Conservation (phyloP, 2,113 vertebrate species). For the Malurus melanocephalus region DNA sequence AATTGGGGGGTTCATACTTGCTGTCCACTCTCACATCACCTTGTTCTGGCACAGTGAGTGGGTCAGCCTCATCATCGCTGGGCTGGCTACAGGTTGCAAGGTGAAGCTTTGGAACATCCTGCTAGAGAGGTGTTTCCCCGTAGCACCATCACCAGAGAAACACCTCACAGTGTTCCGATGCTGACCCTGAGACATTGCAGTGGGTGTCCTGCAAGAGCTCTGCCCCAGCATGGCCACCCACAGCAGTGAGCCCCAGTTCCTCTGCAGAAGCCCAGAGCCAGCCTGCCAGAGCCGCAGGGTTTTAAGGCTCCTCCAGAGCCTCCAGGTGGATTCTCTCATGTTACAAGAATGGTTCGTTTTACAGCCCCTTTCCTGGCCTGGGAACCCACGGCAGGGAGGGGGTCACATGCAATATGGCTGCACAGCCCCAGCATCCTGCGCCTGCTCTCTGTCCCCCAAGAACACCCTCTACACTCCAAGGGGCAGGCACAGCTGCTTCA, state of each 20-base stretch:
- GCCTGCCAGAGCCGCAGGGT: not conserved
- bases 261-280: not conserved
- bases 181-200: not conserved
- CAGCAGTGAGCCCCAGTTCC: not conserved
- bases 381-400: not conserved
- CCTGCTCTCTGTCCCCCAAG: not conserved
- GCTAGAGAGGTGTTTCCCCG: not conserved
- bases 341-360: conserved; percentile 34
- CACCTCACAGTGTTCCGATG: not conserved
- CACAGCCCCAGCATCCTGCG: rapidly evolving
- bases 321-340: conserved; percentile 59
- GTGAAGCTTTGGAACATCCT: not conserved
- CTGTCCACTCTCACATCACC: not conserved
- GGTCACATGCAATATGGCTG: not conserved
- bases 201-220: rapidly evolving
- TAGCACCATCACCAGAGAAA: not conserved
- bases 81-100: not conserved
- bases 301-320: conserved; percentile 9
- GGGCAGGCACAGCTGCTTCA: not conserved
- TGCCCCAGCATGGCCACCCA: not conserved
- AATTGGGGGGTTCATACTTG: rapidly evolving
- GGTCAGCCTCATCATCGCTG: rapidly evolving
- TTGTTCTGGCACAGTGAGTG: not conserved
- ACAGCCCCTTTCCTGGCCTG: conserved; percentile 28
- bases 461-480: not conserved